Evolutionary conservation across 1,140 invertebrate genomes (phyloP).

Genomic region (Brachionus asplanchnoidis): DNA sequence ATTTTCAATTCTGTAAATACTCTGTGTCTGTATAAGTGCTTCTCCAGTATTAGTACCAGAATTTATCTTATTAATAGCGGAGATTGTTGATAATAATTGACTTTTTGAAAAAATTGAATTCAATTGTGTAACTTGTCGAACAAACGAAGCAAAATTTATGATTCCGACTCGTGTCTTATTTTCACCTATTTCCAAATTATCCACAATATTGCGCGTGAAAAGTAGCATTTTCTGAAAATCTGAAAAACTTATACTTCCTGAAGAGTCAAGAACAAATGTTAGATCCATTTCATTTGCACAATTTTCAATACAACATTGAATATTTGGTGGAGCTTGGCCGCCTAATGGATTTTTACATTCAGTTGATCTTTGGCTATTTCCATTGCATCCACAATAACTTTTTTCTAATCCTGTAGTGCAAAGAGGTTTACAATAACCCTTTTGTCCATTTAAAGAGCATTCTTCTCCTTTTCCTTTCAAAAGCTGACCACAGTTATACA

Average conservation of each 20-base stretch:
- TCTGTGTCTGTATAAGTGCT: neutral
- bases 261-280: constrained; percentile 7
- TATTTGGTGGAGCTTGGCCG: neutral
- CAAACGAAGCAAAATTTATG: neutral
- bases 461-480: neutral
- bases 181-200: neutral
- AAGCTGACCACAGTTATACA: neutral
- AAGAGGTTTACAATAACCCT: neutral
- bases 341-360: neutral
- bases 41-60: neutral
- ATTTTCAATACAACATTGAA: neutral
- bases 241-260: neutral
- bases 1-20: neutral
- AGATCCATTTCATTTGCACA: neutral
- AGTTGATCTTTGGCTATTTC: neutral
- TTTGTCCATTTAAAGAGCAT: neutral
- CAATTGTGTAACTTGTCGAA: neutral
- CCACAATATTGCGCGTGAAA: neutral
- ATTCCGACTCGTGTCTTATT: neutral
- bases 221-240: neutral
- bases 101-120: neutral
- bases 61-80: neutral
- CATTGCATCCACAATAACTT: neutral
- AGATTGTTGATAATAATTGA: neutral
- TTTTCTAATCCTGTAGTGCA: neutral